These are phyloP conservation scores for Rapana venosa DNA, from an alignment of 2,888 invertebrate species.

Conservation along the genomic window DNA sequence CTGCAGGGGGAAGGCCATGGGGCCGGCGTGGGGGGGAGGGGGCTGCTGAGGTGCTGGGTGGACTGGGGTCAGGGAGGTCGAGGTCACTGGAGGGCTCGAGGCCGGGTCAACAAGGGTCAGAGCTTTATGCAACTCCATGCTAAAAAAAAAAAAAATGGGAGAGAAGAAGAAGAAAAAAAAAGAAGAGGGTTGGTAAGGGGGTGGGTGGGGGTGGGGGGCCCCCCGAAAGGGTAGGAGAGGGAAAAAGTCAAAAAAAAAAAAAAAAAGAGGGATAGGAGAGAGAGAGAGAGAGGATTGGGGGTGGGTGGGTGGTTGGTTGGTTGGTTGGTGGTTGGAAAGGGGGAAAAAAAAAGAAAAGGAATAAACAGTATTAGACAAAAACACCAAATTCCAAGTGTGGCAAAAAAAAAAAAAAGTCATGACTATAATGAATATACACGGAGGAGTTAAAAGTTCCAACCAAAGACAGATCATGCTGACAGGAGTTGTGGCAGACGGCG, in stretches of 20 bases:
- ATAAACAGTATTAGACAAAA: slow-evolving; percentile 62
- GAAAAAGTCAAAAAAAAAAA: slow-evolving; percentile 51
- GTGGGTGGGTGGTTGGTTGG: slow-evolving; percentile 4
- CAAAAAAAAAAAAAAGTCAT: slow-evolving; percentile 37
- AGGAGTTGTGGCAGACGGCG: slow-evolving; percentile 19
- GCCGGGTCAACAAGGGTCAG: slow-evolving; percentile 77
- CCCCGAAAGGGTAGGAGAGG: background rate
- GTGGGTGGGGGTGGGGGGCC: slow-evolving; percentile 15
- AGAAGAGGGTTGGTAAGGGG: slow-evolving; percentile 23
- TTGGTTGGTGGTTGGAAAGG: background rate
- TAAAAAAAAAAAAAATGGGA: slow-evolving; percentile 58
- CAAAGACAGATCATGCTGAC: slow-evolving; percentile 56
- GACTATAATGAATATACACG: slow-evolving; percentile 22
- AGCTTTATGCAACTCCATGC: slow-evolving; percentile 78
- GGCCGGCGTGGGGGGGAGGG: slow-evolving; percentile 57
- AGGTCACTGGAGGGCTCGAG: slow-evolving; percentile 63
- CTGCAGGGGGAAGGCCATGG: slow-evolving; percentile 83
- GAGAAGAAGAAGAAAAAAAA: too few relatives aligned
- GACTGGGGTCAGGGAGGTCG: slow-evolving; percentile 70
- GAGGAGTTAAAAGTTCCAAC: slow-evolving; percentile 45
- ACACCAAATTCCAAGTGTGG: slow-evolving; percentile 48
- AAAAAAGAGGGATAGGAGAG: slow-evolving; percentile 58
- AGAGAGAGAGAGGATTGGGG: slow-evolving; percentile 46
- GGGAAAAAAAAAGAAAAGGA: slow-evolving; percentile 16
- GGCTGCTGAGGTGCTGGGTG: background rate